Evolutionary conservation across 2,888 invertebrate genomes (phyloP), one percentile per base, ranked within the genome.

Genomic region (Drosophila melanosoma): DNA sequence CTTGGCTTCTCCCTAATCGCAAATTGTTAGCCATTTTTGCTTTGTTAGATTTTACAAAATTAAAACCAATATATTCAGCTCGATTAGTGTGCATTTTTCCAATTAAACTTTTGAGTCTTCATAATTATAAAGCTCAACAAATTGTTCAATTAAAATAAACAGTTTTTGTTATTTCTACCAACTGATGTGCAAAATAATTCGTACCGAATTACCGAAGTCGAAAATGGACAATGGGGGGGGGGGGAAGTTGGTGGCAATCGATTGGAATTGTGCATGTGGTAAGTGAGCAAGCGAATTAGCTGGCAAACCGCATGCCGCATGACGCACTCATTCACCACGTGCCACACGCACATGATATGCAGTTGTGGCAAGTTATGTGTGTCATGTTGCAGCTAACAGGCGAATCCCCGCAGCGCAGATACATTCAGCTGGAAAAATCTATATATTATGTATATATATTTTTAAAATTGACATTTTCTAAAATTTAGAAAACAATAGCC

Each of bases 261-360:
- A 64, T 67, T 32, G 45, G 29, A n/a, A 11, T 57, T 45, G 35
- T 33, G 56, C 11, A 32, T 32, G 51, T 29, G 20, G 38, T 36
- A 48, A 42, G 57, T 29, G 65, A 53, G 35, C 81, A 76, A 76
- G 61, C 65, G 62, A 64, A 80, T 75, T 74, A 74, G 48, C 26
- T n/a, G 8, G 23, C 17, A n/a, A 2, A 17, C 10, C 23, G 23
- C n/a, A 35, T 15, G 4, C 15, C 15, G 15, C 20, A 20, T 12
- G 20, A 20, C 26, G 2, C 35, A 26, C 12, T 26, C 8, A 29
- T 29, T 26, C 38, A 12, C 15, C 29, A 29, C 57, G 15, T 20
- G 45, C 15, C 26, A 36, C 35, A 54, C 12, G 5, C 40, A 52
- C 38, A 54, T 45, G 60, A 35, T 35, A 35, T 76, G 75, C 57